Evolutionary conservation across 35 echinoderm and acorn worm species (phyloP), one percentile per base, ranked within the genome.

Genomic region (Apostichopus californicus): DNA sequence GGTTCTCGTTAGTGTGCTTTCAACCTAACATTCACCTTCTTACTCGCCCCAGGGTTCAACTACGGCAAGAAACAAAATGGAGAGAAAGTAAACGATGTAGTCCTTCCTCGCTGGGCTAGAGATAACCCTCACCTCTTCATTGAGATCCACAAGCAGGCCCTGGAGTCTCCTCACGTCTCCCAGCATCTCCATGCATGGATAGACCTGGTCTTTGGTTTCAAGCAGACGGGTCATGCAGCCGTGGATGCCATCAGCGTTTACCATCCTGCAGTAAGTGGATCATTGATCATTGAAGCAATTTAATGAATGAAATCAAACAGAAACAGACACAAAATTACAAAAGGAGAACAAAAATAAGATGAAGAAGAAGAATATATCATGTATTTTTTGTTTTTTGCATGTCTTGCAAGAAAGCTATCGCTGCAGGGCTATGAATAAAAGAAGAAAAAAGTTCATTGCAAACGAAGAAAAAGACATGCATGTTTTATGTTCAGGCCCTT

Each of bases 181-280:
- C 91, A 99, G 82, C 60, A 88, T 26, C 92, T 99, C 7, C 95
- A 99, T 84, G 83, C 80, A 8, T 99, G 97, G 97, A 81, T 99
- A 55, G 95, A 99, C 58, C 77, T 99, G n/a, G 97, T 99, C 7
- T 99, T 99, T 95, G 97, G 97, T 12, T 93, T 78, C 97, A 96
- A 99, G 60, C 97, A 98, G 86, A 90, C 93, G 18, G 96, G 96
- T 10, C 92, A 93, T 23, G 77, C 86, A 80, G 96, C 96, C 58
- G 80, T 94, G 4, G 94, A 98, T 28, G 93, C 96, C 56, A 94
- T 94, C 78, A 96, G 95, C 83, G 96, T 98, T 53, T 98, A 94
- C 90, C 96, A 98, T 91, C 94, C 96, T 58, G 96, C 96, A 52
- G 94, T 96, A 88, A 96, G 93, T 46, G 8, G 9, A 22, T 78